Conservation (phyloP, 2,797 vertebrate species). For the Botia kubotai region DNA sequence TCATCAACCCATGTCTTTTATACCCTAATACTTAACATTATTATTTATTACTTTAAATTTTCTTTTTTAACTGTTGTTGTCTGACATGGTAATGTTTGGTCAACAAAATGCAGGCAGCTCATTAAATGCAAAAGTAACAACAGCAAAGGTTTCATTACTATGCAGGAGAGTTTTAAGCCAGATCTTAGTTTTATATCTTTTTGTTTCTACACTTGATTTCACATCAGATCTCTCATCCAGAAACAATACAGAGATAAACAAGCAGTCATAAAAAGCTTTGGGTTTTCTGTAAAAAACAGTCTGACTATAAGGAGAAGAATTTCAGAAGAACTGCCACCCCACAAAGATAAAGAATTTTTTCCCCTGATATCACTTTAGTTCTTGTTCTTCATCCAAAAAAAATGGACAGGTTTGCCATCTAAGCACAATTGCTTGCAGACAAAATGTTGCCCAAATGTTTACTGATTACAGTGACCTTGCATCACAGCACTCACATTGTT, state of each 20-base stretch:
- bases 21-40: not conserved
- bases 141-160: not conserved
- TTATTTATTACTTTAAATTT: too few relatives aligned
- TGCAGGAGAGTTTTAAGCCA: not conserved
- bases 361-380: not conserved
- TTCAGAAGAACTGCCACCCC: not conserved
- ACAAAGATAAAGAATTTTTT: conserved; percentile 5
- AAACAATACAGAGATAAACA: conserved; percentile 11
- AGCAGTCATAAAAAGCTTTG: not conserved
- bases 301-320: not conserved
- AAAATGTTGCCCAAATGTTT: not conserved
- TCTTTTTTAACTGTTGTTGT: not conserved
- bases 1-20: not conserved
- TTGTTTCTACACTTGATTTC: conserved; percentile 1
- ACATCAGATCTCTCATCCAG: conserved; percentile 9
- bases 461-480: not conserved
- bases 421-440: not conserved
- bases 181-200: conserved; percentile 14
- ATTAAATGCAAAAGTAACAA: conserved; percentile 14
- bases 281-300: conserved; percentile 10
- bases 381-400: not conserved
- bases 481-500: not conserved
- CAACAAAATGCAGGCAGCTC: not conserved
- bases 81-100: not conserved
- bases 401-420: not conserved